Evolutionary conservation across 2,888 invertebrate species (phyloP).

Genomic region (Hedya salicella): DNA sequence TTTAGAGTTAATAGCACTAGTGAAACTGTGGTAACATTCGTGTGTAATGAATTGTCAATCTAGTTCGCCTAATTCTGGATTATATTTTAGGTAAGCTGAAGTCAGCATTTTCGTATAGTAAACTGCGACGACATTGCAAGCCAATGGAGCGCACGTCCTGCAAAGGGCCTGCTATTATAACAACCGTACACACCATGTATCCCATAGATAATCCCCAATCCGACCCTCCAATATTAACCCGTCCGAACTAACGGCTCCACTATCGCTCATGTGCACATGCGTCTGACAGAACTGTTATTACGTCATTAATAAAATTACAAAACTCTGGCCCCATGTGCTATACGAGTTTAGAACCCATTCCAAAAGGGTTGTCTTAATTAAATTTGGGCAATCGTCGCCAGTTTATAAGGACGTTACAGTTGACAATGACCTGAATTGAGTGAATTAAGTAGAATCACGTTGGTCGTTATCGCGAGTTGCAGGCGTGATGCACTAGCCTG

Average conservation of each 20-base stretch:
- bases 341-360: constrained; percentile 73
- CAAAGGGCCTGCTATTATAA: constrained; percentile 48
- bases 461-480: constrained; percentile 68
- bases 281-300: constrained; percentile 84
- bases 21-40: no score
- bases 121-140: constrained; percentile 20
- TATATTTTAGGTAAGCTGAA: background rate
- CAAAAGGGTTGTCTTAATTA: constrained; percentile 72
- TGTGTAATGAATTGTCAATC: no score
- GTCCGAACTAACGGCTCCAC: constrained; percentile 80
- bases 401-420: constrained; percentile 70
- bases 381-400: constrained; percentile 80
- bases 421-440: constrained; percentile 77
- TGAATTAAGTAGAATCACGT: constrained; percentile 80
- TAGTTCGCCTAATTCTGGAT: no score
- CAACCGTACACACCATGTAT: constrained; percentile 61
- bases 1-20: no score
- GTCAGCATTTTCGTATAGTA: background rate
- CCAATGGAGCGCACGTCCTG: constrained; percentile 31
- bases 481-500: constrained; percentile 51
- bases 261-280: constrained; percentile 84
- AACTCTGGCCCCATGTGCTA: constrained; percentile 79
- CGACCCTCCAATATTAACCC: constrained; percentile 81
- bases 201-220: constrained; percentile 74
- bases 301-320: constrained; percentile 86